A percentile compares a stretch with the other conserved stretches of the same genome.
Conservation (phyloP, 2,797 vertebrate genomes). For the Gallinago nigripennis region DNA sequence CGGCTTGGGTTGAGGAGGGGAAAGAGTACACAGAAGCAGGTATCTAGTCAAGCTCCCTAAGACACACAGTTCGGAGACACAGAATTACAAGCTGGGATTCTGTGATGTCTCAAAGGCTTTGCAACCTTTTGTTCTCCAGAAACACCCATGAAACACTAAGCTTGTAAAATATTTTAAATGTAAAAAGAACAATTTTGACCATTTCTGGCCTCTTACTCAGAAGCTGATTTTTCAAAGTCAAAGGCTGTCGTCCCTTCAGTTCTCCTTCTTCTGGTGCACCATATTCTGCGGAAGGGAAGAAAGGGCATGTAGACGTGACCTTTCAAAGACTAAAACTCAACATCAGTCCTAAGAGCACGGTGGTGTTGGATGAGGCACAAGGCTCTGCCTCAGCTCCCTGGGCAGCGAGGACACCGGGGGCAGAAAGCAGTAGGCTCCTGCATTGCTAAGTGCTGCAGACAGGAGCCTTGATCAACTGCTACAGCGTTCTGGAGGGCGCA, state of each 20-base stretch:
- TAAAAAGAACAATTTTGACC: neutral
- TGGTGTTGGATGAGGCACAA: neutral
- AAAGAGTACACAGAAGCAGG: neutral
- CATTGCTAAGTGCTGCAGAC: rapidly evolving
- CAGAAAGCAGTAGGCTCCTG: rapidly evolving
- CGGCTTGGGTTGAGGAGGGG: neutral
- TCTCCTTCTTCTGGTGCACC: slow-evolving; percentile 90
- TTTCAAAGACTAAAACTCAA: neutral
- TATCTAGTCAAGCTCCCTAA: neutral
- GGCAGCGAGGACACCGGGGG: rapidly evolving
- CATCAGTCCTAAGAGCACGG: neutral
- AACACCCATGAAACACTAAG: neutral
- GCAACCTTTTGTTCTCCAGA: neutral
- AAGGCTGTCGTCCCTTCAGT: slow-evolving; percentile 79
- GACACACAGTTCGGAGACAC: neutral
- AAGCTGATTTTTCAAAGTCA: slow-evolving; percentile 88
- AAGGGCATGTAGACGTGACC: neutral
- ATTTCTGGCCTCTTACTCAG: slow-evolving; percentile 82
- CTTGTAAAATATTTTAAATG: neutral
- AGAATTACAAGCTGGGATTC: neutral
- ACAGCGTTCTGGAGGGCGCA: neutral
- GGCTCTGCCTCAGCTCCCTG: neutral
- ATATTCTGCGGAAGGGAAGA: slow-evolving; percentile 78
- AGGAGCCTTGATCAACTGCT: rapidly evolving
- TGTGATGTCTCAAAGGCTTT: neutral